Conservation (phyloP, 1,140 invertebrate genomes). For the Mesaphorura yosii region DNA sequence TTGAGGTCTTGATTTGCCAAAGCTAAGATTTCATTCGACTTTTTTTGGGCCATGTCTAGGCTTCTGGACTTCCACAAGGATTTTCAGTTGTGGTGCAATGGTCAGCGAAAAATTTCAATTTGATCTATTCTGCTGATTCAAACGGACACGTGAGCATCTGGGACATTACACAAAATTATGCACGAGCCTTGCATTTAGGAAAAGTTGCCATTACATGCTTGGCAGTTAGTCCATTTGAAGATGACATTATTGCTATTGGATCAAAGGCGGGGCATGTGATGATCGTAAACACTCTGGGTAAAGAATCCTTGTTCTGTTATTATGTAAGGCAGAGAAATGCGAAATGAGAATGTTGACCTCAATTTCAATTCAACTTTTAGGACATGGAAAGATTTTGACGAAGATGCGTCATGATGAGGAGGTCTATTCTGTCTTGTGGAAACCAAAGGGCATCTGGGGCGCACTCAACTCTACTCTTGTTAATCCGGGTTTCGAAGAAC, state of each 20-base stretch:
- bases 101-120: conserved; percentile 3
- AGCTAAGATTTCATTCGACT: no score
- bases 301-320: no score
- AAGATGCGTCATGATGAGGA: conserved; percentile 25
- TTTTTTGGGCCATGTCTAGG: no score
- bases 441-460: conserved; percentile 14
- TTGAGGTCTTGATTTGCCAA: no score
- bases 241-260: conserved; percentile 27
- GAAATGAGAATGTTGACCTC: no score
- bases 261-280: conserved; percentile 18
- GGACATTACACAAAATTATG: conserved; percentile 12
- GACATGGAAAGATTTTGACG: conserved; percentile 11
- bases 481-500: not conserved
- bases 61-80: no score
- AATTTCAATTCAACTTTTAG: no score
- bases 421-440: conserved; percentile 14
- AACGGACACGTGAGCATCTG: conserved; percentile 13
- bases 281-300: conserved; percentile 22
- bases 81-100: conserved; percentile 24
- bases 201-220: conserved; percentile 10
- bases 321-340: no score
- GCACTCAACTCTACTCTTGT: conserved; percentile 5
- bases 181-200: conserved; percentile 3
- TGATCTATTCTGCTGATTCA: conserved; percentile 21
- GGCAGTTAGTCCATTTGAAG: conserved; percentile 21